Percentiles rank a stretch among this genome's conserved stretches.
Conservation (phyloP, 2,888 invertebrate genomes). For the Drosophila kanekoi region DNA sequence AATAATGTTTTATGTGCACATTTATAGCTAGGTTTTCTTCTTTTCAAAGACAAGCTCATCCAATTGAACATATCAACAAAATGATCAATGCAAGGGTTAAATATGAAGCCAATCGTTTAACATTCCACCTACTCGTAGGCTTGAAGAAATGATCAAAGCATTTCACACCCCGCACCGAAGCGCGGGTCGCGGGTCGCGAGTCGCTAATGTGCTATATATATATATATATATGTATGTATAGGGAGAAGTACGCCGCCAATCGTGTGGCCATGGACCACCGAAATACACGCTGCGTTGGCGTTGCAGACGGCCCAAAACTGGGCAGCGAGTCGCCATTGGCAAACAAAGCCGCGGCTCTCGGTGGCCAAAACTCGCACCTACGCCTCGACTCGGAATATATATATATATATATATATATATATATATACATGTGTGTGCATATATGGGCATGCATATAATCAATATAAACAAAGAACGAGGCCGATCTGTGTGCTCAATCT, state of each 20-base stretch:
- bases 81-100: no score
- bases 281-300: slow-evolving; percentile 52
- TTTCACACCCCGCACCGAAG: slow-evolving; percentile 70
- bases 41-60: no score
- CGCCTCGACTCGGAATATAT: slow-evolving; percentile 22
- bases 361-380: slow-evolving; percentile 60
- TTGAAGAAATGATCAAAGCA: slow-evolving; percentile 67
- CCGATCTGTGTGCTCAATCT: slow-evolving; percentile 44
- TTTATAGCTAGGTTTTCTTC: no score
- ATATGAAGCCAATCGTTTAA: slow-evolving; percentile 45
- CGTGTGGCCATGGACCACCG: slow-evolving; percentile 37
- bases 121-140: slow-evolving; percentile 29
- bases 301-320: slow-evolving; percentile 17
- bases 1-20: no score
- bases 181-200: background rate
- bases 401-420: no score
- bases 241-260: slow-evolving; percentile 54
- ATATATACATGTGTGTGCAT: slow-evolving; percentile 1
- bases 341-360: slow-evolving; percentile 54
- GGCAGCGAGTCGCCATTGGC: slow-evolving; percentile 51
- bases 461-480: slow-evolving; percentile 58
- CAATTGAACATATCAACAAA: no score
- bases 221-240: no score
- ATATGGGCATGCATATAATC: slow-evolving; percentile 59
- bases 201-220: slow-evolving; percentile 49